phyloP scores from a whole-genome alignment of 2,113 vertebrate genomes.

The Tenebrosternarchus preto region DNA sequence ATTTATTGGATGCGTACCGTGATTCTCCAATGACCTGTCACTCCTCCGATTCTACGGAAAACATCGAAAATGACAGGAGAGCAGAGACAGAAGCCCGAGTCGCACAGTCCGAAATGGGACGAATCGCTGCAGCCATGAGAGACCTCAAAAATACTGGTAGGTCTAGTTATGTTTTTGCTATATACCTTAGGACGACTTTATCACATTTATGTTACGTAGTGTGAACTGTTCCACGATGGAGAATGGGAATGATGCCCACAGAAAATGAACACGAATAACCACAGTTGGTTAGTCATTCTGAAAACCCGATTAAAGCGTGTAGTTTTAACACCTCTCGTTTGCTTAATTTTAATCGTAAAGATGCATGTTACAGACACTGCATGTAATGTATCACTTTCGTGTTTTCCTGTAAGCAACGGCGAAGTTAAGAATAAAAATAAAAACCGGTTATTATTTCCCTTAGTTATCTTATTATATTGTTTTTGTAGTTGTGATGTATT shows the following conservation, averaged over 20 bases:
- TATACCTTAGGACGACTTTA: background rate
- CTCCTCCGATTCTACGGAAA: slow-evolving; percentile 74
- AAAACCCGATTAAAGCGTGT: background rate
- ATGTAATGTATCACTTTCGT: background rate
- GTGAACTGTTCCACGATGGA: background rate
- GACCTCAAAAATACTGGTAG: slow-evolving; percentile 79
- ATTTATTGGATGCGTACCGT: slow-evolving; percentile 56
- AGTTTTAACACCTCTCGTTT: background rate
- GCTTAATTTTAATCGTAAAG: background rate
- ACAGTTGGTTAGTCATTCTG: background rate
- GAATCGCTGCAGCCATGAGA: slow-evolving; percentile 74
- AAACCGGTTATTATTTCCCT: background rate
- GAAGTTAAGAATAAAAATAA: background rate
- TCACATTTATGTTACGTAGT: background rate
- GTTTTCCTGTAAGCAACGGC: background rate
- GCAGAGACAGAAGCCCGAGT: slow-evolving; percentile 39
- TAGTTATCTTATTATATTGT: no score
- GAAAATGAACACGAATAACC: background rate
- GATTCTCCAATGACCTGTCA: slow-evolving; percentile 80
- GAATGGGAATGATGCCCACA: background rate
- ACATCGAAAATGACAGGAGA: slow-evolving; percentile 66
- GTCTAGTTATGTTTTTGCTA: background rate
- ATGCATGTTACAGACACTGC: background rate
- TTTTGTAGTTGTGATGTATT: no score
- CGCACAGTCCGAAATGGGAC: no score